phyloP scores from a whole-genome alignment of 2,113 vertebrate genomes.

The Todiramphus saurophagus region DNA sequence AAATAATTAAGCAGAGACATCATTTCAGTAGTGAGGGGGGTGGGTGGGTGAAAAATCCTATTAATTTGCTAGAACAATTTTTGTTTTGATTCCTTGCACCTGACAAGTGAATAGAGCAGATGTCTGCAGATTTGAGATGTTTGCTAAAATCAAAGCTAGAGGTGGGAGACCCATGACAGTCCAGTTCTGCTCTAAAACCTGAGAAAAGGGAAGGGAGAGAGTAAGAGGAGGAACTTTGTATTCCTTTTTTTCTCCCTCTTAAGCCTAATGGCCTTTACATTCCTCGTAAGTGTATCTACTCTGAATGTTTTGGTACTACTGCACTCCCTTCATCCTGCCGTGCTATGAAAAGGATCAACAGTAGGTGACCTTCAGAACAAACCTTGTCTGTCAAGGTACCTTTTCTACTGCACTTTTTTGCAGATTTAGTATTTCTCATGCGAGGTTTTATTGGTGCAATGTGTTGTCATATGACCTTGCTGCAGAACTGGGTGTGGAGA shows the following conservation, averaged over 20 bases:
- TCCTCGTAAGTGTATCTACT: background rate
- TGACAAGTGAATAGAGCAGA: background rate
- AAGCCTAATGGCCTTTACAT: background rate
- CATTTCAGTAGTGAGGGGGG: background rate
- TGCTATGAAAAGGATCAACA: background rate
- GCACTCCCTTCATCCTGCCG: accelerated
- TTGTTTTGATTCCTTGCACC: background rate
- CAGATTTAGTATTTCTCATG: background rate
- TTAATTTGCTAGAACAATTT: background rate
- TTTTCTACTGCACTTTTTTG: background rate
- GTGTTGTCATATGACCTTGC: background rate
- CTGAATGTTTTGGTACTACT: background rate
- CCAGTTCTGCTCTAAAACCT: background rate
- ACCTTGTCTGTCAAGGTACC: background rate
- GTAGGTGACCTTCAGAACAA: background rate
- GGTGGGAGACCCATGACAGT: background rate
- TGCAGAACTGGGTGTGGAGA: background rate
- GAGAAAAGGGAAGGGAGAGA: background rate
- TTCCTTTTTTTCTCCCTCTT: background rate
- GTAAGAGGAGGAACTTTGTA: background rate
- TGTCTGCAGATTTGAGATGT: background rate
- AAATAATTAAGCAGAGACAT: background rate
- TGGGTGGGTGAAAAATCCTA: background rate
- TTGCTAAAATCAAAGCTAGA: background rate
- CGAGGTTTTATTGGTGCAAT: background rate